These are phyloP conservation scores for Falco rusticolus DNA, from an alignment of 2,797 vertebrate species.

Conservation along the genomic window DNA sequence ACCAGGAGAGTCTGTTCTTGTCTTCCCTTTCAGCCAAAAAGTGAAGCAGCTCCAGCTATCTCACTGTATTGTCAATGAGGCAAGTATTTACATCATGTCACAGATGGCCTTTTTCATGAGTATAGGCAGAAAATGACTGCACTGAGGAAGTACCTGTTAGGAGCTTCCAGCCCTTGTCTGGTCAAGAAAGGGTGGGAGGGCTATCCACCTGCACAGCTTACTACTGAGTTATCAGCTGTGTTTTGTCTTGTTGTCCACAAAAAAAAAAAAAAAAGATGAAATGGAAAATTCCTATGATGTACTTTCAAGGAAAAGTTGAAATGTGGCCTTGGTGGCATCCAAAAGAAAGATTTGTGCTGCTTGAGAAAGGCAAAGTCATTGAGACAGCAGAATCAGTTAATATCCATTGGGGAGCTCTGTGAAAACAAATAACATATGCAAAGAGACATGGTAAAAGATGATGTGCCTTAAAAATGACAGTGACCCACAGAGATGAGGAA, in stretches of 20 bases:
- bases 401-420: background rate
- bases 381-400: background rate
- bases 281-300: background rate
- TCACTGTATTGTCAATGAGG: background rate
- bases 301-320: background rate
- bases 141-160: background rate
- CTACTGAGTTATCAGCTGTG: background rate
- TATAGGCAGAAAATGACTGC: background rate
- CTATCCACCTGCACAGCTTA: background rate
- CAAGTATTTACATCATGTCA: background rate
- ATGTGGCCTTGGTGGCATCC: background rate
- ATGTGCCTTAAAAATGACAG: background rate
- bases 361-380: background rate
- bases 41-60: background rate
- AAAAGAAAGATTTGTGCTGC: background rate
- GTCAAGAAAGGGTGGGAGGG: background rate
- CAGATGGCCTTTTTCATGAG: background rate
- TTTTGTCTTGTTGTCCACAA: background rate
- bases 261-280: background rate
- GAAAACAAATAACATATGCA: background rate
- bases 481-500: background rate
- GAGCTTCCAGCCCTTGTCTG: background rate
- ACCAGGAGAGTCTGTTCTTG: background rate
- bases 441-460: background rate
- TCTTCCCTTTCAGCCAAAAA: background rate